Percentiles rank a stretch among this genome's conserved stretches.
phyloP scores from a whole-genome alignment of 2,797 vertebrate genomes.

The Melanotaenia boesemani region DNA sequence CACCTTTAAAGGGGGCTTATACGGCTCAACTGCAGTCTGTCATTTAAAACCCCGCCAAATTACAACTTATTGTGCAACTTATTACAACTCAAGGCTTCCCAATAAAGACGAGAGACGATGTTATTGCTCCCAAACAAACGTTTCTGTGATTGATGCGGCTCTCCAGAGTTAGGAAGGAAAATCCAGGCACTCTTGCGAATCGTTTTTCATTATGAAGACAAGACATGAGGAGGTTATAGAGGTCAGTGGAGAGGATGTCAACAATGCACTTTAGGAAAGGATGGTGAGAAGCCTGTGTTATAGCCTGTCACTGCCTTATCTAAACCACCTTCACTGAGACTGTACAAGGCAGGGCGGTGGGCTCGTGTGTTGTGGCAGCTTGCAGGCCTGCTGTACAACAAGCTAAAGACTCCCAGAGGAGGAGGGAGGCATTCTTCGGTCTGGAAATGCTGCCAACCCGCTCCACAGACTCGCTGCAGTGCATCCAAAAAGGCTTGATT shows the following conservation, averaged over 20 bases:
- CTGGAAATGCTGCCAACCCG: conserved; percentile 14
- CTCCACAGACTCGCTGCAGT: not conserved
- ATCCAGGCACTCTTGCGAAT: conserved; percentile 74
- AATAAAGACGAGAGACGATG: not conserved
- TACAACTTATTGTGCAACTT: not conserved
- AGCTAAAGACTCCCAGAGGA: conserved; percentile 34
- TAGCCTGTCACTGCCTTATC: conserved; percentile 31
- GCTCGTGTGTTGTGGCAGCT: not conserved
- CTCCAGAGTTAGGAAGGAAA: conserved; percentile 78
- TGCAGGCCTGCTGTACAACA: not conserved
- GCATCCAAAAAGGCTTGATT: not conserved
- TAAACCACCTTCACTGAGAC: conserved; percentile 3
- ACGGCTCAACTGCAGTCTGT: not conserved
- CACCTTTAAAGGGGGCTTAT: conserved; percentile 11
- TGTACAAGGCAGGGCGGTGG: not conserved
- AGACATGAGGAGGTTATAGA: conserved; percentile 76
- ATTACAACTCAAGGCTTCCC: not conserved
- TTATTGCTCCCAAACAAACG: conserved; percentile 80
- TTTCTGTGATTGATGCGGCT: conserved; percentile 77
- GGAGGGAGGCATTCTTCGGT: not conserved
- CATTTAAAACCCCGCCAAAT: not conserved
- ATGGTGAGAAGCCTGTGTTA: conserved; percentile 28
- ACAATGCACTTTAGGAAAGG: conserved; percentile 64
- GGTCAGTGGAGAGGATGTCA: conserved; percentile 81
- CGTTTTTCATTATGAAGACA: conserved; percentile 81